Evolutionary conservation across 1,140 invertebrate species (phyloP).

Genomic region (Orius insidiosus): DNA sequence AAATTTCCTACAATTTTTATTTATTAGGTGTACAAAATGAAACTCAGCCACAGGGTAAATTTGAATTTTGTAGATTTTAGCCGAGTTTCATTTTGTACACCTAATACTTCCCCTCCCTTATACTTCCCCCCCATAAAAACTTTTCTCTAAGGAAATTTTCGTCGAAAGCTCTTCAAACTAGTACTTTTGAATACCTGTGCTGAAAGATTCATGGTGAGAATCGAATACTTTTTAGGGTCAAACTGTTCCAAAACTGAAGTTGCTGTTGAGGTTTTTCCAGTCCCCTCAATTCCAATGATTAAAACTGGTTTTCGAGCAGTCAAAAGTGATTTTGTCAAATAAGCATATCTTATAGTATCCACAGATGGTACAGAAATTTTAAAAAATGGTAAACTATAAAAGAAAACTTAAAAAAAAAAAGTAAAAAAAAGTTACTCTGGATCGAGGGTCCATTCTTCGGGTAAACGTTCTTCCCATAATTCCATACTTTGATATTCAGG

Average conservation of each 20-base stretch:
- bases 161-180: too few species aligned
- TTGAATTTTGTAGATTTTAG: too few species aligned
- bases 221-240: constrained; percentile 39
- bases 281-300: constrained; percentile 60
- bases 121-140: too few species aligned
- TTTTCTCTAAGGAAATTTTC: too few species aligned
- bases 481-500: constrained; percentile 42
- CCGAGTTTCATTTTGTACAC: too few species aligned
- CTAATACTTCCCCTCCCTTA: too few species aligned
- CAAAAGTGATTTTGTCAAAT: constrained; percentile 43
- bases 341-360: constrained; percentile 63
- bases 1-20: too few species aligned
- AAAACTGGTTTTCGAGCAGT: constrained; percentile 42
- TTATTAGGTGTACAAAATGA: too few species aligned
- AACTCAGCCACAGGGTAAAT: too few species aligned
- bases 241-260: constrained; percentile 44
- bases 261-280: constrained; percentile 62
- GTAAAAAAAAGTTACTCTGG: constrained; percentile 33
- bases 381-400: constrained; percentile 51
- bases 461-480: constrained; percentile 60
- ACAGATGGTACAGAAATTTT: constrained; percentile 67
- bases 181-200: constrained; percentile 43
- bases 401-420: constrained; percentile 11
- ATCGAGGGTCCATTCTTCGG: constrained; percentile 48
- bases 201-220: constrained; percentile 66